Percentiles rank a stretch among this genome's conserved stretches.
Conservation (phyloP, 2,113 vertebrate species). For the Lophius piscatorius region DNA sequence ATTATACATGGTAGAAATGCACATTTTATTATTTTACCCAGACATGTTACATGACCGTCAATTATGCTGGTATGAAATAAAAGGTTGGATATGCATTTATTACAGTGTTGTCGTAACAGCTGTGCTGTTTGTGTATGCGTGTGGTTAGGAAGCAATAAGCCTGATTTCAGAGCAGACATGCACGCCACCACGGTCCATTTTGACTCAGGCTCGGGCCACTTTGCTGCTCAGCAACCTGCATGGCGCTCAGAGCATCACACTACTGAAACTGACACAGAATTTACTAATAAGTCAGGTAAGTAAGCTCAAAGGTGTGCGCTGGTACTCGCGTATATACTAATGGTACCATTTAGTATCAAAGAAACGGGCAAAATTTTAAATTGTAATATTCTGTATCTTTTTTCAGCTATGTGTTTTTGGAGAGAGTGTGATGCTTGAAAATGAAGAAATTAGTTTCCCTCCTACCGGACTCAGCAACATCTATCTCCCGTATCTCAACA, state of each 20-base stretch:
- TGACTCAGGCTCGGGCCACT: conserved; percentile 67
- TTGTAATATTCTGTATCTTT: neutral
- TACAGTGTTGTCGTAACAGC: too few relatives aligned
- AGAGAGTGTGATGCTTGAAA: conserved; percentile 69
- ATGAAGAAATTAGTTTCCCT: conserved; percentile 66
- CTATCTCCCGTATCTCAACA: conserved; percentile 85
- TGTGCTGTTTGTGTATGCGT: neutral
- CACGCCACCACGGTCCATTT: conserved; percentile 60
- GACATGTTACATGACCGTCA: too few relatives aligned
- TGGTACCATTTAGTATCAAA: neutral
- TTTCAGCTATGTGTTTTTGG: conserved; percentile 83
- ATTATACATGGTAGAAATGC: too few relatives aligned
- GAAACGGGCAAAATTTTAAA: neutral
- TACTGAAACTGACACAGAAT: conserved; percentile 67
- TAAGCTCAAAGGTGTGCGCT: neutral
- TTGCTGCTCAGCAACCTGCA: conserved; percentile 70
- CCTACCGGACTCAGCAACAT: conserved; percentile 82
- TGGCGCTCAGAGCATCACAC: conserved; percentile 39
- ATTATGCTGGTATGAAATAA: neutral
- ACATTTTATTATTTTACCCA: too few relatives aligned
- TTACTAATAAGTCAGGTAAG: conserved; percentile 75
- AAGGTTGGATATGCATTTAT: neutral
- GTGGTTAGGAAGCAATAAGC: conserved; percentile 68
- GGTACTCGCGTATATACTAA: neutral
- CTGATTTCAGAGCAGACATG: conserved; percentile 65